phyloP scores from a whole-genome alignment of 1,140 invertebrate species.

The Drosophila trapezifrons region DNA sequence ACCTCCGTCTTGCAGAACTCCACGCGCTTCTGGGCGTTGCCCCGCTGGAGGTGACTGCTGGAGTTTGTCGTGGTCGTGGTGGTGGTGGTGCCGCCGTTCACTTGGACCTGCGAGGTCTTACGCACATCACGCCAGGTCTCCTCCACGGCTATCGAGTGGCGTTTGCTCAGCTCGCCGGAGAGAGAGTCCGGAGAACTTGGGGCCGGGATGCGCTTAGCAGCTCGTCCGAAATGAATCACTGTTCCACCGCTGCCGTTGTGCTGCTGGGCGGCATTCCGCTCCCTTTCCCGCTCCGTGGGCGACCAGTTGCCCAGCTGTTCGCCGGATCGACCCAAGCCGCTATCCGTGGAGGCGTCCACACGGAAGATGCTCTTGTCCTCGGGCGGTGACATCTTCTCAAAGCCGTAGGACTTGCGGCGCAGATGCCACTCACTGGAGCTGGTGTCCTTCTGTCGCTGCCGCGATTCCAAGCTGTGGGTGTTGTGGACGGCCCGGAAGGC shows the following conservation, averaged over 20 bases:
- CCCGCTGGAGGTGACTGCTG: slow-evolving; percentile 41
- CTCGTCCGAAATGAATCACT: slow-evolving; percentile 69
- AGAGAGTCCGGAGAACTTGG: slow-evolving; percentile 42
- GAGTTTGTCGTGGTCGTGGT: slow-evolving; percentile 80
- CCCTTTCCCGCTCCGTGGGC: slow-evolving; percentile 61
- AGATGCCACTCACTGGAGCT: slow-evolving; percentile 87
- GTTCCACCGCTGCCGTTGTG: slow-evolving; percentile 54
- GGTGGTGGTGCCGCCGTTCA: slow-evolving; percentile 51
- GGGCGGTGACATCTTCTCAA: slow-evolving; percentile 87
- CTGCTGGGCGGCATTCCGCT: slow-evolving; percentile 10
- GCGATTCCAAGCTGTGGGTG: slow-evolving; percentile 86
- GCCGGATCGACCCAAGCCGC: slow-evolving; percentile 88
- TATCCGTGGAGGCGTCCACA: slow-evolving; percentile 89
- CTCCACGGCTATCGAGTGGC: slow-evolving; percentile 87
- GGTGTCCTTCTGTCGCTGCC: slow-evolving; percentile 84
- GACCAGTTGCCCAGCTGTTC: slow-evolving; percentile 87
- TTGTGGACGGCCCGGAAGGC: slow-evolving; percentile 80
- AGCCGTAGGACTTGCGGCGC: slow-evolving; percentile 89
- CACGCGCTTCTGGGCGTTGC: slow-evolving; percentile 87
- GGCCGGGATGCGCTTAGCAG: slow-evolving; percentile 6
- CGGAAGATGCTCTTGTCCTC: slow-evolving; percentile 84
- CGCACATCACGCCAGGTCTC: slow-evolving; percentile 85
- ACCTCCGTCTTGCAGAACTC: slow-evolving; percentile 94
- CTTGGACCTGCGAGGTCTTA: slow-evolving; percentile 79
- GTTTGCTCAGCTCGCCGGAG: slow-evolving; percentile 82